These are phyloP conservation scores for Eupeodes luniger DNA, from an alignment of 2,888 invertebrate genomes.

Conservation along the genomic window DNA sequence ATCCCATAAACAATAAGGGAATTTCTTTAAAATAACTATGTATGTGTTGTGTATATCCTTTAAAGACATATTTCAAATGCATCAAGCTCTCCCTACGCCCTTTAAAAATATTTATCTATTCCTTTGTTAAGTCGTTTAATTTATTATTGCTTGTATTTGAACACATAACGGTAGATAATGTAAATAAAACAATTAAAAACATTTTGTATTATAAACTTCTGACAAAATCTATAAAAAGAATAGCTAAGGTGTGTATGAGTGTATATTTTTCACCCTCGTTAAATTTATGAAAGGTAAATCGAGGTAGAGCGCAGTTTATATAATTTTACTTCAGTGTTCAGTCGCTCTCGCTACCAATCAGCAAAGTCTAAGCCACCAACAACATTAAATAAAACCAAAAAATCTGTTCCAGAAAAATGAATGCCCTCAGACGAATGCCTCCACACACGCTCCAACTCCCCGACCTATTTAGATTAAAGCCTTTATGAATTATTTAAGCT, in stretches of 20 bases:
- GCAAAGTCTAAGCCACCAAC: slow-evolving; percentile 9
- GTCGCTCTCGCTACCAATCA: slow-evolving; percentile 13
- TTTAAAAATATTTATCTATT: background rate
- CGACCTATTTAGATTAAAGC: slow-evolving; percentile 73
- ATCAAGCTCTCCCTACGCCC: background rate
- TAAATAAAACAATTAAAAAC: slow-evolving; percentile 62
- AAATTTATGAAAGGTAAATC: slow-evolving; percentile 18
- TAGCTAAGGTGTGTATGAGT: background rate
- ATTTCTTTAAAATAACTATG: background rate
- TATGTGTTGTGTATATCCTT: background rate
- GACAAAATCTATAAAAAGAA: slow-evolving; percentile 35
- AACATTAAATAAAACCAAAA: slow-evolving; percentile 32
- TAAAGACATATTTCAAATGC: background rate
- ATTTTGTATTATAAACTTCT: slow-evolving; percentile 21
- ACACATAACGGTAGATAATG: background rate
- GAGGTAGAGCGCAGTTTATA: background rate
- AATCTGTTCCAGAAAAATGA: slow-evolving; percentile 57
- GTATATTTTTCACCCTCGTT: background rate
- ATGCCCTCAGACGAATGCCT: slow-evolving; percentile 42
- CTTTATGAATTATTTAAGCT: slow-evolving; percentile 74
- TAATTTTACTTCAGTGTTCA: slow-evolving; percentile 1
- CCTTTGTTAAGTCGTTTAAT: slow-evolving; percentile 29
- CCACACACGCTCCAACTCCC: slow-evolving; percentile 37
- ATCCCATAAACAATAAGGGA: slow-evolving; percentile 11
- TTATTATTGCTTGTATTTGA: slow-evolving; percentile 2